Evolutionary conservation across 2,888 invertebrate genomes (phyloP), one percentile per base, ranked within the genome.

Genomic region (Drosophila leonis): DNA sequence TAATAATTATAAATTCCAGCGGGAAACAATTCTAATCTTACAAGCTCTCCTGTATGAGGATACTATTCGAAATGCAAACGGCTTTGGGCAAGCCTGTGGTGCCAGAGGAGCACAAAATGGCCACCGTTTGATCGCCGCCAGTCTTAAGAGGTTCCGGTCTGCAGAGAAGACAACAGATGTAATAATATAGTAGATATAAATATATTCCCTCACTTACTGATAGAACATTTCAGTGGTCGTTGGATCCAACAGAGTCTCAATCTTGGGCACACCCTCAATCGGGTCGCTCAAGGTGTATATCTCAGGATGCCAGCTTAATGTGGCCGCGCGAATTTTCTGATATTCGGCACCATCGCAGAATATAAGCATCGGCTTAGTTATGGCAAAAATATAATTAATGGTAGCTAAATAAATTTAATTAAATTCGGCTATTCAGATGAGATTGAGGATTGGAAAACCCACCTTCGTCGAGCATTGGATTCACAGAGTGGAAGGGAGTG

Each of bases 81-180:
- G 87, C 88, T 69, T 92, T 92, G 0, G 90, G 88, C 35, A 88
- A 51, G 24, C 91, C 91, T 1, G 90, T 90, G 5, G 91, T 90
- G 4, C 92, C 92, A 4, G 90, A 91, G 0, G 92, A 90, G 63
- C 89, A 88, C 12, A 91, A 39, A 49, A 92, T 90, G 5, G 75
- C 85, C 33, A 86, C 78, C 5, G 85, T 82, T 62, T 90, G 88
- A 55, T 79, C 77, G 0, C 72, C 73, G 2, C 89, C 85, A 51
- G 71, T 68, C 13, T 64, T 72, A 2, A 91, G 59, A 4, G 65
- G 64, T 35, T 76, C 79, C 3, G 85, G 79, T 29, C 91, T 91
- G 15, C 0, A 46, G 35, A 27, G 4, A 20, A 1, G 12, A 10
- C 9, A 8, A 35, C 5, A 35, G 5, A 37, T 52, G 15, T 15